phyloP scores from a whole-genome alignment of 2,888 invertebrate genomes.

The Pheosia gnoma region DNA sequence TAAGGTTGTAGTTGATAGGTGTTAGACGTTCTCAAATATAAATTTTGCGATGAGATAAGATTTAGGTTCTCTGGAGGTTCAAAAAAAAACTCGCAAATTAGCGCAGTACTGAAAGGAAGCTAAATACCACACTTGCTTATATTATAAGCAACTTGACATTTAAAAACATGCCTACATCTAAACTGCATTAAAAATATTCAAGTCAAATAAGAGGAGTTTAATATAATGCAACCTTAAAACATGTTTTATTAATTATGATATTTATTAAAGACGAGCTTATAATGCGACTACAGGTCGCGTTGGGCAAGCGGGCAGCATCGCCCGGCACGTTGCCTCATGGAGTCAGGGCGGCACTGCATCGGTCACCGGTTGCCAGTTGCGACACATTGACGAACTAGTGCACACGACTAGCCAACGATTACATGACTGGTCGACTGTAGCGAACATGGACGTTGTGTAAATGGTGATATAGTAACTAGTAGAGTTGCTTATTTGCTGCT shows the following conservation, averaged over 20 bases:
- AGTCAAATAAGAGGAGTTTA: too few relatives aligned
- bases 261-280: not conserved
- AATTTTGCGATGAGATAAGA: too few relatives aligned
- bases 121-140: too few relatives aligned
- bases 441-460: not conserved
- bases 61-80: too few relatives aligned
- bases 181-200: too few relatives aligned
- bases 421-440: not conserved
- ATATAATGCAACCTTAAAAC: not conserved
- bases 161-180: too few relatives aligned
- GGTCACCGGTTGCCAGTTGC: not conserved
- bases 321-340: not conserved
- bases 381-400: not conserved
- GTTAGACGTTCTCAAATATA: not conserved
- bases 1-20: not conserved
- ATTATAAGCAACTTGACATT: too few relatives aligned
- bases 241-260: not conserved
- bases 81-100: too few relatives aligned
- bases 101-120: too few relatives aligned
- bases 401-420: not conserved
- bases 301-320: constrained; percentile 2
- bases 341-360: not conserved
- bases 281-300: not conserved
- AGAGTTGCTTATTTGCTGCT: not conserved
- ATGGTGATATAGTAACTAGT: not conserved